These are phyloP conservation scores for Pectinophora gossypiella DNA, from an alignment of 1,140 invertebrate species.

Conservation along the genomic window DNA sequence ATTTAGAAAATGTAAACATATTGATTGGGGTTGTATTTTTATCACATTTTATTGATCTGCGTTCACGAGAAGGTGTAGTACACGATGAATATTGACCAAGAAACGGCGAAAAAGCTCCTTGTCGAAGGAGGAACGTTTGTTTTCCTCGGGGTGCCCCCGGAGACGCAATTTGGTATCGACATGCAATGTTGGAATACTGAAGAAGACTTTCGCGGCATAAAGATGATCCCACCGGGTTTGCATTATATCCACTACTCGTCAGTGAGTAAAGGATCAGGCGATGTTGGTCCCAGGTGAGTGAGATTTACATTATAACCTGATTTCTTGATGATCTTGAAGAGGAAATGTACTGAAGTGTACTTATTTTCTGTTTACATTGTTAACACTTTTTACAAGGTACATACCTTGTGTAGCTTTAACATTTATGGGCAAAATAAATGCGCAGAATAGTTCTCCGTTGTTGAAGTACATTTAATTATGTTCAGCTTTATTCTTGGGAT, in stretches of 20 bases:
- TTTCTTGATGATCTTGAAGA: too few relatives aligned
- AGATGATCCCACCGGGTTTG: constrained; percentile 98
- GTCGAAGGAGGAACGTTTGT: constrained; percentile 89
- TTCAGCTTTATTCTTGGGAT: too few relatives aligned
- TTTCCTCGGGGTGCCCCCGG: constrained; percentile 88
- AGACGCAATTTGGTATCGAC: constrained; percentile 98
- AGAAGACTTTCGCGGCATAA: constrained; percentile 94
- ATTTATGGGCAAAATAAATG: too few relatives aligned
- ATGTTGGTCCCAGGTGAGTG: constrained; percentile 59
- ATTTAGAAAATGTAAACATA: constrained; percentile 32
- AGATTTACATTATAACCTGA: background rate
- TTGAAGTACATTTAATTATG: too few relatives aligned
- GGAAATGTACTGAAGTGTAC: too few relatives aligned
- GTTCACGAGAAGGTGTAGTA: background rate
- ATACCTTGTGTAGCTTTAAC: too few relatives aligned
- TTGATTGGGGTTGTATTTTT: constrained; percentile 38
- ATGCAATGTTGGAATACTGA: constrained; percentile 95
- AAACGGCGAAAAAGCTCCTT: constrained; percentile 85
- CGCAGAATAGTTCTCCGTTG: too few relatives aligned
- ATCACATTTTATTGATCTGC: constrained; percentile 25
- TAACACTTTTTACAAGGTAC: too few relatives aligned
- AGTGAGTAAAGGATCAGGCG: constrained; percentile 72
- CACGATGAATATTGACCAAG: constrained; percentile 81
- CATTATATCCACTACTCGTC: constrained; percentile 95
- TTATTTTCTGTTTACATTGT: too few relatives aligned